These are phyloP conservation scores for Netelia melanura DNA, from an alignment of 2,888 invertebrate genomes.

Conservation along the genomic window DNA sequence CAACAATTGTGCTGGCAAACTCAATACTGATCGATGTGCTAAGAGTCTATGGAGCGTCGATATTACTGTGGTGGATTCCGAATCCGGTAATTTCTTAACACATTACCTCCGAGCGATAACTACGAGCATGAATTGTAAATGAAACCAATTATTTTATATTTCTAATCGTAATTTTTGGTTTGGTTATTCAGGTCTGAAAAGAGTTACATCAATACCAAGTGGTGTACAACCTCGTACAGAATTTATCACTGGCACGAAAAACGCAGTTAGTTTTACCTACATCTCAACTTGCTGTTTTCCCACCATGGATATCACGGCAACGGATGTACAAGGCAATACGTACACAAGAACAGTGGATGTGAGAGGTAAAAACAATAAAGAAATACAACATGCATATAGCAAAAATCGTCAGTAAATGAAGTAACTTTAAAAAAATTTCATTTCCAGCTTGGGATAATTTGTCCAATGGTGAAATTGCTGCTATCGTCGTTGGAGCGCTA, in stretches of 20 bases:
- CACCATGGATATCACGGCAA: constrained; percentile 88
- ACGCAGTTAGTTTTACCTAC: constrained; percentile 89
- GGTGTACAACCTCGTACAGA: constrained; percentile 88
- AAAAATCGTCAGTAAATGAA: not conserved
- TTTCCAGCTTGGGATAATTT: constrained; percentile 86
- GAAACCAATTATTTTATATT: too few species aligned
- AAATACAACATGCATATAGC: constrained; percentile 72
- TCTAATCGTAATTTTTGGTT: not conserved
- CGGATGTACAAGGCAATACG: constrained; percentile 89
- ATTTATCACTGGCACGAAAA: constrained; percentile 89
- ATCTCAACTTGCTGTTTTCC: constrained; percentile 91
- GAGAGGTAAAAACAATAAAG: constrained; percentile 84
- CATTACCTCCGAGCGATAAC: not conserved
- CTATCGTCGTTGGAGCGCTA: constrained; percentile 89
- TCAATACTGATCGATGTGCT: constrained; percentile 87
- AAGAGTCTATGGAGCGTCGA: constrained; percentile 90
- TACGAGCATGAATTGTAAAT: too few species aligned
- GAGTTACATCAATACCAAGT: constrained; percentile 79
- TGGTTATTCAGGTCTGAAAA: constrained; percentile 77
- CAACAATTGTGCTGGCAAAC: constrained; percentile 87
- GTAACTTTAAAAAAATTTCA: constrained; percentile 80
- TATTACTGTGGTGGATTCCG: constrained; percentile 88
- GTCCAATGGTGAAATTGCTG: constrained; percentile 87
- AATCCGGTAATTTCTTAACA: constrained; percentile 86
- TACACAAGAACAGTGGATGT: constrained; percentile 88